Conservation (phyloP, 1,140 invertebrate genomes). For the Danaus melanippus region DNA sequence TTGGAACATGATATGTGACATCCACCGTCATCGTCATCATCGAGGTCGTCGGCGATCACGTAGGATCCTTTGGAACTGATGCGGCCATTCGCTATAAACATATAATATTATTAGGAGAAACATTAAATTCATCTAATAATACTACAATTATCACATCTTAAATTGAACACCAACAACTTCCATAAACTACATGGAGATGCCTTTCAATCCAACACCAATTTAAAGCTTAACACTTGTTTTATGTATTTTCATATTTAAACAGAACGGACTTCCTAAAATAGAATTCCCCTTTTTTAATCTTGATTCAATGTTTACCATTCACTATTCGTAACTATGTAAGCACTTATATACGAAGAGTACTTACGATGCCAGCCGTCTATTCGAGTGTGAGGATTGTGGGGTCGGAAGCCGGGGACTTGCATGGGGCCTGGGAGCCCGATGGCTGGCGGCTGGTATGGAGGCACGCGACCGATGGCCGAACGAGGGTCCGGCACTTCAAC, state of each 20-base stretch:
- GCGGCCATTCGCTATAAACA: conserved; percentile 25
- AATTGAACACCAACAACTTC: too few relatives aligned
- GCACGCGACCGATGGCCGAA: conserved; percentile 52
- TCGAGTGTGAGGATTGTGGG: conserved; percentile 43
- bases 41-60: conserved; percentile 34
- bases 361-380: conserved; percentile 56
- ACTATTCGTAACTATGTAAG: not conserved
- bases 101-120: too few relatives aligned
- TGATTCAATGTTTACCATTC: too few relatives aligned
- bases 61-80: conserved; percentile 22
- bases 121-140: too few relatives aligned
- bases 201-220: too few relatives aligned
- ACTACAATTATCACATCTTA: too few relatives aligned
- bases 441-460: conserved; percentile 48
- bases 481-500: conserved; percentile 47
- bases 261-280: too few relatives aligned
- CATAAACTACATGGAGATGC: too few relatives aligned
- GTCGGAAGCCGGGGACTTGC: conserved; percentile 35
- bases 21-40: conserved; percentile 38
- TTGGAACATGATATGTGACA: conserved; percentile 46
- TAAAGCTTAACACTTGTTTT: too few relatives aligned
- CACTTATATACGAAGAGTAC: conserved; percentile 18
- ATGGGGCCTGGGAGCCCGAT: conserved; percentile 28
- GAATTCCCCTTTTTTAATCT: too few relatives aligned
- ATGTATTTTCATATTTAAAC: too few relatives aligned